phyloP scores from a whole-genome alignment of 2,888 invertebrate species.

The Drosophila nr. perissopoda region DNA sequence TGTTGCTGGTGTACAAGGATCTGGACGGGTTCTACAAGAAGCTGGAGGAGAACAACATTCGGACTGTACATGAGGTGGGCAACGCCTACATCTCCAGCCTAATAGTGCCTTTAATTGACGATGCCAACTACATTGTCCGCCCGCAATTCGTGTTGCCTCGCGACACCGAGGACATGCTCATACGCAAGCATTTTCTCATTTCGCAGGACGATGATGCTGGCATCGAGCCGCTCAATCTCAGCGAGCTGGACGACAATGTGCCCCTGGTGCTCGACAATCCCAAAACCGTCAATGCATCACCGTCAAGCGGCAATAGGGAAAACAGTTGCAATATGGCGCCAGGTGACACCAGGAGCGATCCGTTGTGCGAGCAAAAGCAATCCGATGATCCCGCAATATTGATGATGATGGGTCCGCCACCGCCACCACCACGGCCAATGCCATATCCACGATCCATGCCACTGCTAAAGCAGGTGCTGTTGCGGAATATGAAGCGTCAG shows the following conservation, averaged over 20 bases:
- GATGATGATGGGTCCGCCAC: background rate
- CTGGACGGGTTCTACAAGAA: slow-evolving; percentile 77
- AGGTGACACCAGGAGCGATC: background rate
- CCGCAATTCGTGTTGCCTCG: slow-evolving; percentile 76
- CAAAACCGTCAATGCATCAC: background rate
- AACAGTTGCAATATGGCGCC: background rate
- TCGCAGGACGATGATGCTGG: slow-evolving; percentile 64
- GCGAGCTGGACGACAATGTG: slow-evolving; percentile 62
- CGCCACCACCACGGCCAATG: slow-evolving; percentile 1
- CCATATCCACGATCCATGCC: background rate
- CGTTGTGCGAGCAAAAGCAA: background rate
- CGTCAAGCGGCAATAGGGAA: background rate
- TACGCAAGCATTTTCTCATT: slow-evolving; percentile 78
- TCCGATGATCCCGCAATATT: background rate
- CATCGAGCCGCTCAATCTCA: slow-evolving; percentile 60
- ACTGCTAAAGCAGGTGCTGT: background rate
- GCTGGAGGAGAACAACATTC: slow-evolving; percentile 68
- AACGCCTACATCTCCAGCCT: slow-evolving; percentile 76
- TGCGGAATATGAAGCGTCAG: background rate
- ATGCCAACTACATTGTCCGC: slow-evolving; percentile 58
- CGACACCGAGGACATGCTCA: slow-evolving; percentile 77
- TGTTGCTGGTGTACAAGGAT: slow-evolving; percentile 74
- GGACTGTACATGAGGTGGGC: slow-evolving; percentile 60
- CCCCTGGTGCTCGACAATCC: slow-evolving; percentile 47
- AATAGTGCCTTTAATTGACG: slow-evolving; percentile 74